Base-by-base conservation (phyloP, 2,113 vertebrate genomes). In the Oenanthe melanoleuca region DNA sequence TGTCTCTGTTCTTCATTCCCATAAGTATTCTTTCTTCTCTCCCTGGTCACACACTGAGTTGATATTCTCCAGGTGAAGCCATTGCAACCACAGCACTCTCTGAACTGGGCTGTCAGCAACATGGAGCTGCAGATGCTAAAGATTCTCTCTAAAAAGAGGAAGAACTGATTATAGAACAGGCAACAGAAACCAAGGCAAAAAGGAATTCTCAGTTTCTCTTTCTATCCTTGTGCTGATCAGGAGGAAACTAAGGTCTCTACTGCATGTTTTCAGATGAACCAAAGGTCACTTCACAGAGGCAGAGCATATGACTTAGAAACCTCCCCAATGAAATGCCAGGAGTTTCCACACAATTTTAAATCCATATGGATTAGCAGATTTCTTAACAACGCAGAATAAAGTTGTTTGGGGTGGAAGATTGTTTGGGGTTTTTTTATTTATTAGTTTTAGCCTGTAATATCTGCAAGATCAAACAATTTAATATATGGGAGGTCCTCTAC, bases 341-440 rank as follows among this genome's bases (percentile, higher is more conserved):
- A 60, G 5, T 4, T 88, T 88, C 67, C 34, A 14, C 21, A 52
- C 33, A 80, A 38, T 55, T 11, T 16, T 86, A 50, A 29, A 38
- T 20, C 38, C 88, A 42, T 42, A 14, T n/a, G 15, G 17, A 66
- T 71, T 44, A 60, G 5, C 2, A 67, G 10, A 71, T 38, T 75
- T 79, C 56, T 71, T 71, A 33, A 25, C 3, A 31, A 37, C 37
- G 19, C 3, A 85, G 38, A 86, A 70, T 26, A 40, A 78, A 33
- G 11, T 29, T 57, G 2, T 28, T 67, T 60, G 9, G 10, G 8
- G 1, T 14, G 5, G 5, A 75, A 38, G 6, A 14, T 80, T 44
- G 3, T 25, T 61, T 33, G 3, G 2, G 4, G 0, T 3, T 29
- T 1, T 45, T 29, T 40, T 38, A 47, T 49, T 64, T 56, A 12